Conservation (phyloP, 2,888 invertebrate species). For the Parthenolecanium corni region DNA sequence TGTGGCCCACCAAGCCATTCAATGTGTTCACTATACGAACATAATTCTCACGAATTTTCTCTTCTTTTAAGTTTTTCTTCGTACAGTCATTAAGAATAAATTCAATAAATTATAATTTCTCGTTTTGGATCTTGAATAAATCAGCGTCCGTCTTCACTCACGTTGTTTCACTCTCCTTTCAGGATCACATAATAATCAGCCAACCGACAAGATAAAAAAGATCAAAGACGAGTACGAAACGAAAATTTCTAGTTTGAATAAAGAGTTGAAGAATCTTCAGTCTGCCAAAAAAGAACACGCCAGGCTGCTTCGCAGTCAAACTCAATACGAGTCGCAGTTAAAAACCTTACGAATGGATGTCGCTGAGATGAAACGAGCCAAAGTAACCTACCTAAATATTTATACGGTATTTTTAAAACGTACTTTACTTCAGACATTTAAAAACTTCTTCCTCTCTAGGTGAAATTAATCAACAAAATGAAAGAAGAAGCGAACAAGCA, state of each 20-base stretch:
- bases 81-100: too few species aligned
- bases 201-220: slow-evolving; percentile 48
- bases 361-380: slow-evolving; percentile 68
- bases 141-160: too few species aligned
- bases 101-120: too few species aligned
- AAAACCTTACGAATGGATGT: slow-evolving; percentile 60
- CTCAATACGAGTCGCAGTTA: slow-evolving; percentile 62
- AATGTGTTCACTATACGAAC: too few species aligned
- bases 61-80: too few species aligned
- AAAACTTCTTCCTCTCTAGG: background rate
- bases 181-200: slow-evolving; percentile 35
- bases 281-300: slow-evolving; percentile 81
- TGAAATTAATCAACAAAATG: slow-evolving; percentile 71
- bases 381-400: slow-evolving; percentile 44
- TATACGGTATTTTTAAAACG: slow-evolving; percentile 5
- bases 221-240: slow-evolving; percentile 82
- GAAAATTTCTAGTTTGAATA: slow-evolving; percentile 69
- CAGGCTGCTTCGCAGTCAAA: slow-evolving; percentile 67
- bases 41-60: too few species aligned
- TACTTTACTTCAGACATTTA: background rate
- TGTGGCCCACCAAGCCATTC: too few species aligned
- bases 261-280: slow-evolving; percentile 72
- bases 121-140: too few species aligned
- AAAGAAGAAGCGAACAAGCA: slow-evolving; percentile 79
- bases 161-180: too few species aligned